These are phyloP conservation scores for Psittacula derbiana DNA, from an alignment of 2,797 vertebrate genomes.

Conservation along the genomic window DNA sequence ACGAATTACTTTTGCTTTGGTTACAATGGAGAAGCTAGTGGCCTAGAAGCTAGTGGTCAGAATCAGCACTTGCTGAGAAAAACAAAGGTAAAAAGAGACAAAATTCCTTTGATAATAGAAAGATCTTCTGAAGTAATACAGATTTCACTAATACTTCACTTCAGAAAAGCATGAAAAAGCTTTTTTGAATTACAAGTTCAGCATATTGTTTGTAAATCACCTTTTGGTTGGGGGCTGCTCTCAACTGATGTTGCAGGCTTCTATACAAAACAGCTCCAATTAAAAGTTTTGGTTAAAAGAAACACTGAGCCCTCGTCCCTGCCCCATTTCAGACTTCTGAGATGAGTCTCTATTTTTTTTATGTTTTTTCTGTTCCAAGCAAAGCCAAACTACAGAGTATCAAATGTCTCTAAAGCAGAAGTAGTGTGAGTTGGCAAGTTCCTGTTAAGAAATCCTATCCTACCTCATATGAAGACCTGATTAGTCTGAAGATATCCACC, in stretches of 20 bases:
- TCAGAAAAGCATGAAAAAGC: neutral
- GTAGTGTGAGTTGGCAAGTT: neutral
- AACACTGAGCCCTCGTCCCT: neutral
- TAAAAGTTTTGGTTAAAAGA: neutral
- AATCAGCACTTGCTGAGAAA: neutral
- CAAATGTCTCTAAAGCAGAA: neutral
- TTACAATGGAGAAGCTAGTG: neutral
- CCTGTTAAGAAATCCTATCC: neutral
- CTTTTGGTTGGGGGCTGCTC: neutral
- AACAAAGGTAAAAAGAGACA: neutral
- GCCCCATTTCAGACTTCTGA: neutral
- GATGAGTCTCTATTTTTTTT: neutral
- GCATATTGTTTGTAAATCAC: neutral
- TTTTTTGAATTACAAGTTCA: neutral
- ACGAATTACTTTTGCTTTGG: neutral
- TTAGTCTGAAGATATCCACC: slow-evolving; percentile 96
- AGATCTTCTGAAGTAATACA: neutral
- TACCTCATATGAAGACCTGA: slow-evolving; percentile 94
- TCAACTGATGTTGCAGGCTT: neutral
- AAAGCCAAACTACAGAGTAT: neutral
- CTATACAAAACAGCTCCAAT: neutral
- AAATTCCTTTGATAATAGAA: neutral
- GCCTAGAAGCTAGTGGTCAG: neutral
- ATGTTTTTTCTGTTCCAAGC: neutral
- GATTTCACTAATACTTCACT: neutral